Evolutionary conservation across 2,888 invertebrate genomes (phyloP).

Genomic region (Ischnus inquisitorius): DNA sequence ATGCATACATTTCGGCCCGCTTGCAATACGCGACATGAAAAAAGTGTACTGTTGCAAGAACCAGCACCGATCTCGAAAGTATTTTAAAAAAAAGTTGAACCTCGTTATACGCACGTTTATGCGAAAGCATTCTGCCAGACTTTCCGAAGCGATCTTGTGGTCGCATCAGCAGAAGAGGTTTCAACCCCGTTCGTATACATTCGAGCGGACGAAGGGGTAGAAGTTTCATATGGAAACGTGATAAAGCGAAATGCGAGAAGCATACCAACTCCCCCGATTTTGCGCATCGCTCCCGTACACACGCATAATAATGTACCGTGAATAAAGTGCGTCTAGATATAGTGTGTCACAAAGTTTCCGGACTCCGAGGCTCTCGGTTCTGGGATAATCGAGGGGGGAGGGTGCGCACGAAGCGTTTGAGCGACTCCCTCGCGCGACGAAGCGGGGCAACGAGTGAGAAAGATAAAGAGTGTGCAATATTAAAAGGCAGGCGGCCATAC

Average conservation of each 20-base stretch:
- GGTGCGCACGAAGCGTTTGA: slow-evolving; percentile 17
- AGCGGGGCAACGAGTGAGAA: slow-evolving; percentile 10
- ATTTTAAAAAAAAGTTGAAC: no score
- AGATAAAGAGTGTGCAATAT: slow-evolving; percentile 43
- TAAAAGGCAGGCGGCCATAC: slow-evolving; percentile 51
- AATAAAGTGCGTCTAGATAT: slow-evolving; percentile 50
- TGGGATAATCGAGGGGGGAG: not conserved
- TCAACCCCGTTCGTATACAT: not conserved
- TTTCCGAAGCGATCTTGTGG: no score
- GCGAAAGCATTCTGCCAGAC: no score
- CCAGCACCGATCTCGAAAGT: no score
- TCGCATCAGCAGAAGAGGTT: no score
- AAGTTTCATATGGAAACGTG: slow-evolving; percentile 2
- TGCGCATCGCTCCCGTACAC: slow-evolving; percentile 35
- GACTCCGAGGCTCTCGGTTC: not conserved
- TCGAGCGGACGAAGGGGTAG: slow-evolving; percentile 10
- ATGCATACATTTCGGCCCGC: no score
- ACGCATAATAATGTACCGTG: slow-evolving; percentile 44
- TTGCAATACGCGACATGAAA: no score
- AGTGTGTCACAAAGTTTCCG: slow-evolving; percentile 49
- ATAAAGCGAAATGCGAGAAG: slow-evolving; percentile 24
- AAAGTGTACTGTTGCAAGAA: no score
- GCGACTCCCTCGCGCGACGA: slow-evolving; percentile 25
- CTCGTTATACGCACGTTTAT: no score
- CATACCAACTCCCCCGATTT: slow-evolving; percentile 17